Conservation (phyloP, 2,113 vertebrate species). For the Pluvialis apricaria region DNA sequence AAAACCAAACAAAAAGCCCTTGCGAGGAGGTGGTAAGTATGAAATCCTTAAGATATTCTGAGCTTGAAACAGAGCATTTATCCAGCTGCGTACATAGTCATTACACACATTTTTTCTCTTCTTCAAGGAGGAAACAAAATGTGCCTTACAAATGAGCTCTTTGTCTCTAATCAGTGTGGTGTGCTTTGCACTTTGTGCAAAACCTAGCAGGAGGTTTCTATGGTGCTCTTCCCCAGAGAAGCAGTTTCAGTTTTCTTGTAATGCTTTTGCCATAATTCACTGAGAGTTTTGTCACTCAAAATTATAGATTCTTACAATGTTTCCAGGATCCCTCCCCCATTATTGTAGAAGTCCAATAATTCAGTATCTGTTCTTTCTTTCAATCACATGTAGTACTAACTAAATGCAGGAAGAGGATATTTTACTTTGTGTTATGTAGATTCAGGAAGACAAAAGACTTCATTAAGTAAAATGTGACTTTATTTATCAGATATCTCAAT, state of each 20-base stretch:
- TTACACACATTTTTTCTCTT: not conserved
- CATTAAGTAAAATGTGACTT: not conserved
- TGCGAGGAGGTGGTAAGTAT: constrained; percentile 80
- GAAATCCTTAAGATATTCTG: not conserved
- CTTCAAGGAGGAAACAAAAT: not conserved
- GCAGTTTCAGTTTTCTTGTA: not conserved
- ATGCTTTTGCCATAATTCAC: not conserved
- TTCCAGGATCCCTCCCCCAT: not conserved
- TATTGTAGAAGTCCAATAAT: not conserved
- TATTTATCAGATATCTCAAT: not conserved
- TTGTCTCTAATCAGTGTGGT: not conserved
- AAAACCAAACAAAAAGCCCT: constrained; percentile 80
- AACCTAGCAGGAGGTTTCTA: not conserved
- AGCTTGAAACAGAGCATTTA: not conserved
- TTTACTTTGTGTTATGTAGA: not conserved
- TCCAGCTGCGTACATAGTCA: not conserved
- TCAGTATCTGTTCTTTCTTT: not conserved
- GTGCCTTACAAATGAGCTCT: not conserved
- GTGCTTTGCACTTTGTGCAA: not conserved
- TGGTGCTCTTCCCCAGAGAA: not conserved
- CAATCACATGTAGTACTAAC: not conserved
- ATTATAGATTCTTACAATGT: not conserved
- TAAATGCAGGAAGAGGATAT: not conserved
- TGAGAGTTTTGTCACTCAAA: not conserved
- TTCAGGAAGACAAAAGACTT: not conserved